Percentiles rank a stretch among this genome's conserved stretches.
These are phyloP conservation scores for Drosophila hawaiiensis DNA, from an alignment of 2,888 invertebrate species.

Conservation along the genomic window DNA sequence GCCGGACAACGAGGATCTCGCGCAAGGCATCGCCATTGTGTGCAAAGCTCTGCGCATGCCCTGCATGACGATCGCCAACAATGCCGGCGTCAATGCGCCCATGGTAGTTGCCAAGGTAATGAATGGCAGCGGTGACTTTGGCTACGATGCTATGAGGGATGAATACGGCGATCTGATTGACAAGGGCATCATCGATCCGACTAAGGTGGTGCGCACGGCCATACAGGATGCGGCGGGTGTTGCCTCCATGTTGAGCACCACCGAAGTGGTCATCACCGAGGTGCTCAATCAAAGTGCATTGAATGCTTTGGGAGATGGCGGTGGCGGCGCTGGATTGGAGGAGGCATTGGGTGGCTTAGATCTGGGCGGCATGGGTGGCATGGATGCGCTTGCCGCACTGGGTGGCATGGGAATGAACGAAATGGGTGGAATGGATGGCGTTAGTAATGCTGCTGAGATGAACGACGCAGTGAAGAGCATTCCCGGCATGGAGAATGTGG, in stretches of 20 bases:
- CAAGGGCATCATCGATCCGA: constrained; percentile 97
- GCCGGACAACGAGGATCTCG: constrained; percentile 80
- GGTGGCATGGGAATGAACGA: constrained; percentile 38
- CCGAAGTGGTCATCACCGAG: constrained; percentile 97
- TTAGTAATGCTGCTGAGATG: constrained; percentile 41
- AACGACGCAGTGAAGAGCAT: constrained; percentile 63
- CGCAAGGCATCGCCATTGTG: constrained; percentile 91
- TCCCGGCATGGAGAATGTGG: constrained; percentile 69
- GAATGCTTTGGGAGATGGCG: constrained; percentile 87
- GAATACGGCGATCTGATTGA: constrained; percentile 95
- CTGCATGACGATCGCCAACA: constrained; percentile 94
- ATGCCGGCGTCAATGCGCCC: constrained; percentile 96
- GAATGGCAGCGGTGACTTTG: constrained; percentile 90
- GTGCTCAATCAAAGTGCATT: constrained; percentile 93
- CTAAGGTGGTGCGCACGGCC: constrained; percentile 95
- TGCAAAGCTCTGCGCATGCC: constrained; percentile 94
- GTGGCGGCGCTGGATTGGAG: constrained; percentile 71
- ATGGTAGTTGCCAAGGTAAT: constrained; percentile 96
- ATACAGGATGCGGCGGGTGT: constrained; percentile 97
- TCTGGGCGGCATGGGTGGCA: constrained; percentile 41
- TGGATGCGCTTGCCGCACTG: constrained; percentile 24
- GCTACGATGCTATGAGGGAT: constrained; percentile 95
- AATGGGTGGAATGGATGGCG: constrained; percentile 38
- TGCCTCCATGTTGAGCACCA: constrained; percentile 97
- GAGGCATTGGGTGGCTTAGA: constrained; percentile 83